Percentiles rank a stretch among this genome's conserved stretches.
Conservation (phyloP, 2,113 vertebrate genomes). For the Salvator merianae region DNA sequence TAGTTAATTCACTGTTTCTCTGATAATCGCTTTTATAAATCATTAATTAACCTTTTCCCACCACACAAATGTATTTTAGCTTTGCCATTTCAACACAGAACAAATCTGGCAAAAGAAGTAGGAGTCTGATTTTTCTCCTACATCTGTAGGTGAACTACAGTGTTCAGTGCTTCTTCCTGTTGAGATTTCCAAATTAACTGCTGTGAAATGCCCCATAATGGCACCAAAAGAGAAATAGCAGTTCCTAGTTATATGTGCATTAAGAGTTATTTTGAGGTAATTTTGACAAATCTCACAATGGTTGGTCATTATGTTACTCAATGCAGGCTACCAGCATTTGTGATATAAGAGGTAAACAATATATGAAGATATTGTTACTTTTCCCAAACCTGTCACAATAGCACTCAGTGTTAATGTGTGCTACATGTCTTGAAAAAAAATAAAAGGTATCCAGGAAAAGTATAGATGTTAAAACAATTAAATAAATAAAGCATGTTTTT, state of each 20-base stretch:
- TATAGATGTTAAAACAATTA: too few species aligned
- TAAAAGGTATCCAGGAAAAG: neutral
- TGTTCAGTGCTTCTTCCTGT: constrained; percentile 72
- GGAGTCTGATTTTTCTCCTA: constrained; percentile 37
- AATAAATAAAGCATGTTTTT: neutral
- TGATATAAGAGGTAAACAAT: constrained; percentile 36
- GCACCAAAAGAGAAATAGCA: constrained; percentile 68
- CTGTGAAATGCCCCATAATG: constrained; percentile 72
- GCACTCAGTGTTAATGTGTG: neutral
- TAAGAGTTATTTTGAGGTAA: constrained; percentile 78
- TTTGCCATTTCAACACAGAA: constrained; percentile 25
- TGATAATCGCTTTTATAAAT: constrained; percentile 50
- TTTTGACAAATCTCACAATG: constrained; percentile 75
- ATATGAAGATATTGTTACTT: constrained; percentile 38
- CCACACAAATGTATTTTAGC: constrained; percentile 52
- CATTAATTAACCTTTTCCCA: constrained; percentile 46
- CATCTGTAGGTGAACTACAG: constrained; percentile 61
- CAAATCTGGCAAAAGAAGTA: constrained; percentile 42
- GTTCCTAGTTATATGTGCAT: constrained; percentile 64
- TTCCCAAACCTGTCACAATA: constrained; percentile 5
- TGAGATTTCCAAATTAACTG: constrained; percentile 66
- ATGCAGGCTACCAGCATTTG: constrained; percentile 59
- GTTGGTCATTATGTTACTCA: constrained; percentile 72
- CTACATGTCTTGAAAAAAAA: neutral
- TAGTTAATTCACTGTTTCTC: neutral